Percentiles rank a stretch among this genome's conserved stretches.
Conservation (phyloP, 2,797 vertebrate species). For the Borostomias antarcticus region DNA sequence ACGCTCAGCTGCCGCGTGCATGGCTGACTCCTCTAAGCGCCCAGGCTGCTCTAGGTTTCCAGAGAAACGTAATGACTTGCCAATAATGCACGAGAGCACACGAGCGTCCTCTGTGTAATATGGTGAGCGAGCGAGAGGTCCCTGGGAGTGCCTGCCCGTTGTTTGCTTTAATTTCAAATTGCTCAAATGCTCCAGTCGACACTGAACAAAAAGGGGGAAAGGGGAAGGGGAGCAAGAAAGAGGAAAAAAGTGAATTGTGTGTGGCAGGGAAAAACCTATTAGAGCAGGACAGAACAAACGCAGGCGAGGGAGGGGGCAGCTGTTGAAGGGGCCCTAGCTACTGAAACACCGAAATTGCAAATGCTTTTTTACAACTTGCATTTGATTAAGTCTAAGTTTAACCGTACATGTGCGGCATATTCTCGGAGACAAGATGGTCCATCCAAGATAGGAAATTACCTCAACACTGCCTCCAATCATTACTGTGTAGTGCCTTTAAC, state of each 20-base stretch:
- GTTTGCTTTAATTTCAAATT: slow-evolving; percentile 84
- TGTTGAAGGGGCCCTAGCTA: slow-evolving; percentile 63
- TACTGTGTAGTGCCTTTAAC: slow-evolving; percentile 14
- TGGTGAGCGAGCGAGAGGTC: slow-evolving; percentile 78
- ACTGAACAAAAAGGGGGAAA: slow-evolving; percentile 72
- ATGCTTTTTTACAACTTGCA: slow-evolving; percentile 73
- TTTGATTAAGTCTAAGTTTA: slow-evolving; percentile 70
- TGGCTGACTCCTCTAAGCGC: slow-evolving; percentile 69
- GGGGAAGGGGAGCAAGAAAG: slow-evolving; percentile 53
- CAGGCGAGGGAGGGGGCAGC: slow-evolving; percentile 66
- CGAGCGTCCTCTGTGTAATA: slow-evolving; percentile 78
- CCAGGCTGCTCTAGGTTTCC: slow-evolving; percentile 72
- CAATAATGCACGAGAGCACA: slow-evolving; percentile 80
- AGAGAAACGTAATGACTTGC: slow-evolving; percentile 83
- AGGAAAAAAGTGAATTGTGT: slow-evolving; percentile 72
- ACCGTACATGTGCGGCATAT: slow-evolving; percentile 31
- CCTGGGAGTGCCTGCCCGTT: slow-evolving; percentile 77
- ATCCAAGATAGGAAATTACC: slow-evolving; percentile 44
- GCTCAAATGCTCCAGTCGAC: slow-evolving; percentile 81
- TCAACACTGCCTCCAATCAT: slow-evolving; percentile 26
- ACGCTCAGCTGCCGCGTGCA: slow-evolving; percentile 72
- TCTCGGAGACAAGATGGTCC: slow-evolving; percentile 44
- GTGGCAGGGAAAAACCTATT: slow-evolving; percentile 78
- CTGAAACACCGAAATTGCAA: slow-evolving; percentile 73
- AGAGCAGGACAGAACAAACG: slow-evolving; percentile 77